Conservation (phyloP, 2,888 invertebrate genomes). For the Athalia cordata region DNA sequence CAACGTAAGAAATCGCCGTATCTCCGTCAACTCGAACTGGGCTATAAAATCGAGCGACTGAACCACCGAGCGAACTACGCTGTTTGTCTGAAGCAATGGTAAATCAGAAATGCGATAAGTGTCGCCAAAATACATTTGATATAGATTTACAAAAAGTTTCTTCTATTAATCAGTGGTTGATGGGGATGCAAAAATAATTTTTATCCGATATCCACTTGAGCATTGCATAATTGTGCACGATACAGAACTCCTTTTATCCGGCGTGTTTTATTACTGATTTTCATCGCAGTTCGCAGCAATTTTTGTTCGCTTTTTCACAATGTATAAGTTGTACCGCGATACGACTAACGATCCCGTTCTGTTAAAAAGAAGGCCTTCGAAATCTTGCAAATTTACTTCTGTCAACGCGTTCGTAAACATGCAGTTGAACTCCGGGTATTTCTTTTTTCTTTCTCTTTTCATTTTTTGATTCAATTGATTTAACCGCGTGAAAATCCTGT, state of each 20-base stretch:
- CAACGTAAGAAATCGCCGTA: background rate
- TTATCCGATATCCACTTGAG: background rate
- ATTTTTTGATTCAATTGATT: too few species aligned
- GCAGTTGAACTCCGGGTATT: background rate
- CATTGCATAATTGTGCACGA: background rate
- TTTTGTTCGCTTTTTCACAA: too few species aligned
- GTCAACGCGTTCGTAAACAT: background rate
- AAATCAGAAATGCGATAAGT: background rate
- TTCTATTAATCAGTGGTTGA: constrained; percentile 24
- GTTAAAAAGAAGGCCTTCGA: background rate
- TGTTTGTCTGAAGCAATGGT: background rate
- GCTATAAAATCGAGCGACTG: too few species aligned
- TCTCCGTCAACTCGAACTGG: too few species aligned
- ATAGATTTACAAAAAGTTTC: background rate
- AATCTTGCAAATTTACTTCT: background rate
- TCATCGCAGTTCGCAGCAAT: too few species aligned
- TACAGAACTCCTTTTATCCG: too few species aligned
- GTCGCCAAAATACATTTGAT: background rate
- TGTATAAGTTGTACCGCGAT: too few species aligned
- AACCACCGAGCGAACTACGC: too few species aligned
- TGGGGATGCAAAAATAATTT: constrained; percentile 26
- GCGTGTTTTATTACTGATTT: too few species aligned
- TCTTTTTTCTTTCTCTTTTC: too few species aligned
- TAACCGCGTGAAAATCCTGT: too few species aligned
- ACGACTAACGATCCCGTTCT: too few species aligned